These are phyloP conservation scores for Etheostoma cragini DNA, from an alignment of 2,113 vertebrate species.

Conservation along the genomic window DNA sequence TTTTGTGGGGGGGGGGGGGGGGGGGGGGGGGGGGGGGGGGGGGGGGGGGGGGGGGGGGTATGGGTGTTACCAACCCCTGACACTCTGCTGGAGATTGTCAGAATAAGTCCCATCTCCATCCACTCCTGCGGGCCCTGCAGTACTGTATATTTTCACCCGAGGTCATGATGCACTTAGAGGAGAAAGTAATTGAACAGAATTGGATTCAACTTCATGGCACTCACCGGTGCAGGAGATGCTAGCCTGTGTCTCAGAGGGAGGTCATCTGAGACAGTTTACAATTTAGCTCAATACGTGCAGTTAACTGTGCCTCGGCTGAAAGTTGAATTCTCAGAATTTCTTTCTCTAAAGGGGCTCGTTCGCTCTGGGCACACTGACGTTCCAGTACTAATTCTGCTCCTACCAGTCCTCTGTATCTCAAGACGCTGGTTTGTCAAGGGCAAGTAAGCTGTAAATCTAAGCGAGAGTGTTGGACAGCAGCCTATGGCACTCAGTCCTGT, in stretches of 20 bases:
- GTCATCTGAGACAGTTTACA: slow-evolving; percentile 42
- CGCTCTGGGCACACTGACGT: neutral
- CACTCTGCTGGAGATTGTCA: slow-evolving; percentile 43
- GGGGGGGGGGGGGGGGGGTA: slow-evolving; percentile 11
- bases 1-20: slow-evolving; percentile 3
- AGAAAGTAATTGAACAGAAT: slow-evolving; percentile 58
- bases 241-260: slow-evolving; percentile 32
- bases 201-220: slow-evolving; percentile 47
- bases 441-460: slow-evolving; percentile 54
- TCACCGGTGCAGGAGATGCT: slow-evolving; percentile 30
- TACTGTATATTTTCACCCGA: slow-evolving; percentile 22
- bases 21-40: slow-evolving; percentile 1
- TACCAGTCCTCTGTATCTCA: slow-evolving; percentile 10
- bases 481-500: slow-evolving; percentile 22
- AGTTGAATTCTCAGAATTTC: slow-evolving; percentile 11
- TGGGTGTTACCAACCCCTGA: slow-evolving; percentile 51
- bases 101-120: slow-evolving; percentile 43
- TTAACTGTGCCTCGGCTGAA: neutral
- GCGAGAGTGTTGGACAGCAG: slow-evolving; percentile 22
- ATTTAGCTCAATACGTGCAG: slow-evolving; percentile 23
- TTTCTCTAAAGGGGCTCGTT: neutral
- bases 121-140: slow-evolving; percentile 21
- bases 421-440: slow-evolving; percentile 39
- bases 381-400: slow-evolving; percentile 23
- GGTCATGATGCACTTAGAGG: slow-evolving; percentile 39